Percentiles rank a stretch among this genome's conserved stretches.
Conservation (phyloP, 2,113 vertebrate species). For the Microcebus lehilahytsara region DNA sequence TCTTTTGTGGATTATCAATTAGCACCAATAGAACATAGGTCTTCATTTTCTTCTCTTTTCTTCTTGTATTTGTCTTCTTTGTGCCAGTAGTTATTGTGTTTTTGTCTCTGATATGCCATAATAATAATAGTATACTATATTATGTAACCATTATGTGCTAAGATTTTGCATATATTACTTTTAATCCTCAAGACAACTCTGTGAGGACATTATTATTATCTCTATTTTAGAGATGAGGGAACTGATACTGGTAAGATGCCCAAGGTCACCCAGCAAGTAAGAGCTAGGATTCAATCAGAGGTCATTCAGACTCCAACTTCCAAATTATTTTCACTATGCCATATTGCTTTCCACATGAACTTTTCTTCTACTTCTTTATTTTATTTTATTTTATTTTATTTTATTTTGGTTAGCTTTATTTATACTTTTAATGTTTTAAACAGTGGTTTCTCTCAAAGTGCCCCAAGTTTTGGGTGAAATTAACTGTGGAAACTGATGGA, state of each 20-base stretch:
- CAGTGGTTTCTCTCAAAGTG: not conserved
- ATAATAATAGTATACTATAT: constrained; percentile 37
- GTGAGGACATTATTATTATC: constrained; percentile 44
- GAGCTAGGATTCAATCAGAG: not conserved
- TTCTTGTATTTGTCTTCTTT: not conserved
- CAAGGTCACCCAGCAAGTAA: not conserved
- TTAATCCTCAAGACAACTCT: not conserved
- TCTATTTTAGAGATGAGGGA: constrained; percentile 29
- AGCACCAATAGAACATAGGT: not conserved
- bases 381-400: too few species aligned
- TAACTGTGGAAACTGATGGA: not conserved
- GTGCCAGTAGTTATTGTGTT: not conserved
- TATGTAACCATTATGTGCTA: constrained; percentile 23
- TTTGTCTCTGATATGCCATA: not conserved
- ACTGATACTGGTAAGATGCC: not conserved
- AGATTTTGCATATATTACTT: constrained; percentile 51
- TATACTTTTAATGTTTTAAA: constrained; percentile 34
- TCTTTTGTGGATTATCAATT: not conserved
- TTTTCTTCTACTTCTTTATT: not conserved
- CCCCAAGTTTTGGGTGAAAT: not conserved
- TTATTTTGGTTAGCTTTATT: not conserved
- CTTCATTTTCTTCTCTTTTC: constrained; percentile 17
- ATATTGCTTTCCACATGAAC: not conserved
- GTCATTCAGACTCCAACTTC: not conserved
- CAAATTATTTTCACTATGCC: not conserved